Evolutionary conservation across 2,888 invertebrate species (phyloP), one percentile per base, ranked within the genome.

Genomic region (Polyommatus icarus): DNA sequence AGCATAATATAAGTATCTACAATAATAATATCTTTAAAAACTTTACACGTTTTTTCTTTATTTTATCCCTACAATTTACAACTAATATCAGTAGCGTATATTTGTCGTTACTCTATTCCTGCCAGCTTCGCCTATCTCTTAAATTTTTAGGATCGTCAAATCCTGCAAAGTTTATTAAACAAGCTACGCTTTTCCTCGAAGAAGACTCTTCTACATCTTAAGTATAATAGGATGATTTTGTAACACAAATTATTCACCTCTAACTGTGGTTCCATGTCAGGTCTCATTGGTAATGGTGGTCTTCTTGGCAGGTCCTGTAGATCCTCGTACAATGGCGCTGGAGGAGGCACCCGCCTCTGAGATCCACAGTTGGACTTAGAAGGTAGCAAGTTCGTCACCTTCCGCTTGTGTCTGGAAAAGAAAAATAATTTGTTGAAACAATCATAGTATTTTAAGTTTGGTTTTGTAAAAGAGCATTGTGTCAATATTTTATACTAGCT

Each of bases 301-400:
- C 95, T 85, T 87, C 90, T 93, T 78, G 89, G 95, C 82, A 96
- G 95, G 89, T 96, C 97, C 86, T 96, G 97, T 80, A 95, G 95
- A 91, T 97, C 97, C 91, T 97, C 97, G 94, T 97, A 97, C 78
- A 97, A 94, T 67, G 97, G 96, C 0, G 95, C 94, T 77, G 95
- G 92, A 79, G 95, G 95, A 24, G 89, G 95, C 79, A 90, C 95
- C 82, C 89, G 93, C 82, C 91, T 89, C 82, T 89, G 95, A 36
- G 94, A 95, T 79, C 94, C 95, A 76, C 88, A 84, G 12, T 94
- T 90, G 0, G 97, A 96, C 91, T 97, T 97, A 88, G 97, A 97
- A 75, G 97, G 97, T 85, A 97, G 94, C 80, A 97, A 95, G 87
- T 97, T 97, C 88, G 97, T 97, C 87, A 97, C 97, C 96, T 97